A percentile compares a stretch with the other conserved stretches of the same genome.
phyloP scores from a whole-genome alignment of 2,113 vertebrate genomes.

The Pachypanchax playfairii region DNA sequence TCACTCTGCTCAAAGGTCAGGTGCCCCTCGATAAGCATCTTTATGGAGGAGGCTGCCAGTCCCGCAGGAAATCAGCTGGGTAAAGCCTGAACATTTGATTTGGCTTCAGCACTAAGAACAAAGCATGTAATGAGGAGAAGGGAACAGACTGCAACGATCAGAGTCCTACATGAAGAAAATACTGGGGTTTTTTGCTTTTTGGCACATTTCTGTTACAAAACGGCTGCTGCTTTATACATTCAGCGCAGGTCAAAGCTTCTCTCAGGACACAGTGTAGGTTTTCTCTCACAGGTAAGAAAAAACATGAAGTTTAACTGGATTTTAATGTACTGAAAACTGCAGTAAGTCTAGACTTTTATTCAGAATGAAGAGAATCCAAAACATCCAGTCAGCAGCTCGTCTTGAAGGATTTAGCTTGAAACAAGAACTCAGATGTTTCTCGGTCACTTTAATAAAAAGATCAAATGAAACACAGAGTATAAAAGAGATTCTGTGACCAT shows the following conservation, averaged over 20 bases:
- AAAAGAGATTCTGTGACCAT: constrained; percentile 12
- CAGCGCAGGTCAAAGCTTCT: constrained; percentile 8
- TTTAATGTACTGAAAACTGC: neutral
- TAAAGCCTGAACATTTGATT: constrained; percentile 20
- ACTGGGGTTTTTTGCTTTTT: constrained; percentile 41
- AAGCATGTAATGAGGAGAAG: constrained; percentile 5
- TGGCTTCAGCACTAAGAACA: constrained; percentile 3
- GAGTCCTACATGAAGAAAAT: constrained; percentile 28
- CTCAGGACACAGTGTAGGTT: neutral
- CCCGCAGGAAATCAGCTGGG: constrained; percentile 50
- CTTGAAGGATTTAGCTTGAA: neutral
- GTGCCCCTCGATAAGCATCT: constrained; percentile 47
- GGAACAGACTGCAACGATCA: neutral
- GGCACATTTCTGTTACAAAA: constrained; percentile 36
- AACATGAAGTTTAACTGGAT: neutral
- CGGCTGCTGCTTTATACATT: constrained; percentile 44
- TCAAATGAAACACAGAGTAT: constrained; percentile 18
- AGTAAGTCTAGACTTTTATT: constrained; percentile 1
- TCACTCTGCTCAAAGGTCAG: constrained; percentile 62
- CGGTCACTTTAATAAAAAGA: neutral
- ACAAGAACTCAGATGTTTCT: too few species aligned
- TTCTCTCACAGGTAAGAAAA: neutral
- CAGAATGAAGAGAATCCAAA: neutral
- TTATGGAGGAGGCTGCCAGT: constrained; percentile 42
- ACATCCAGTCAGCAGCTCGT: too few species aligned